A percentile compares a stretch with the other conserved stretches of the same genome.
phyloP scores from a whole-genome alignment of 2,797 vertebrate genomes.

The Anguilla marmorata region DNA sequence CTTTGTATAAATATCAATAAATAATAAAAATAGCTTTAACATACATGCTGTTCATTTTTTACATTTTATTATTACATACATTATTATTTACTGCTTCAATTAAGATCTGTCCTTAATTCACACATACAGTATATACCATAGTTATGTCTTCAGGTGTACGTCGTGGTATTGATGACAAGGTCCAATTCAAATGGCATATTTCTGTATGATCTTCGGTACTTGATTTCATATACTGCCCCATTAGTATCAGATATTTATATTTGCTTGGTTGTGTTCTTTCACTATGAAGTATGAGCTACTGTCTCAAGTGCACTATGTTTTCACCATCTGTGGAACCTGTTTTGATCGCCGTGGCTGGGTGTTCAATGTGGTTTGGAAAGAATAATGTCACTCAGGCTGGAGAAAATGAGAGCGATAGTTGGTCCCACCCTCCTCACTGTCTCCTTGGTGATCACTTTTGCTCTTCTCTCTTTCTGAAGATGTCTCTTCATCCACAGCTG shows the following conservation, averaged over 20 bases:
- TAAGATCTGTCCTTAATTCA: not conserved
- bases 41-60: not conserved
- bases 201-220: not conserved
- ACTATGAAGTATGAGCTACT: not conserved
- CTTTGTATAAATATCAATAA: constrained; percentile 12
- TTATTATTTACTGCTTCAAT: not conserved
- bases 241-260: not conserved
- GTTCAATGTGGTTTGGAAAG: not conserved
- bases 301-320: not conserved
- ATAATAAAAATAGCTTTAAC: not conserved
- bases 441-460: constrained; percentile 20
- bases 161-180: not conserved
- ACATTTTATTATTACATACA: not conserved
- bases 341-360: not conserved
- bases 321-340: not conserved
- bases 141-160: not conserved
- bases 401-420: not conserved
- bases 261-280: not conserved
- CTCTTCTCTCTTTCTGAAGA: constrained; percentile 20
- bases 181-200: not conserved
- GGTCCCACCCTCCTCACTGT: not conserved
- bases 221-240: constrained; percentile 2
- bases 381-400: not conserved
- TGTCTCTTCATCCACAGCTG: constrained; percentile 61
- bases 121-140: not conserved